Evolutionary conservation across 2,113 vertebrate genomes (phyloP), one percentile per base, ranked within the genome.

Genomic region (Oreotrochilus melanogaster): DNA sequence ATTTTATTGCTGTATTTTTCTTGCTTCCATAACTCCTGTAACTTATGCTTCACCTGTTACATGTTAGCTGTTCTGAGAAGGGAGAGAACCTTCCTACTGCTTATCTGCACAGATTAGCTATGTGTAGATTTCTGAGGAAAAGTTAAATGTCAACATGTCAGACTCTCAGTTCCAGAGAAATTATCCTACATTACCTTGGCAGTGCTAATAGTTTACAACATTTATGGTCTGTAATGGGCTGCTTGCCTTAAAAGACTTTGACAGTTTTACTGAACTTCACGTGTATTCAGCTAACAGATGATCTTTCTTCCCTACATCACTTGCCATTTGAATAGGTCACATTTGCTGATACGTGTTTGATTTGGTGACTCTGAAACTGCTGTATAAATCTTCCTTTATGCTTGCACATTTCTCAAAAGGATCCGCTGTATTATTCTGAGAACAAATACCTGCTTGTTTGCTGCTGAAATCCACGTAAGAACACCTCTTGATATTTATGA

Each of bases 321-420:
- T 93, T 96, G 89, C 85, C 54, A 80, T 95, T 95, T 94, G 97
- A 95, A 95, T 95, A 97, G 96, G 97, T 96, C 96, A 97, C 45
- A 53, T 88, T 95, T 74, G 92, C 90, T 89, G 92, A 92, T 60
- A 33, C 31, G 19, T 57, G 23, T 93, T 93, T 93, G 79, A 94
- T 95, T 92, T 91, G 33, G 79, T 85, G 67, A 85, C 30, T 71
- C 27, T 71, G 58, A 89, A 95, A 89, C 83, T 79, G 27, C 80
- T 85, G 42, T 81, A 51, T 57, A 62, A 88, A 65, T 80, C 39
- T 72, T 85, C 35, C 62, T 74, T 84, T 84, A 70, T 78, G 57
- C 73, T 92, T 92, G 74, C 19, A 45, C 28, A 64, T 72, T 89
- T 86, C 78, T 79, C 50, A 53, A 53, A 93, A 83, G 42, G 42